These are phyloP conservation scores for Watsonalla cultraria DNA, from an alignment of 2,888 invertebrate genomes.

Conservation along the genomic window DNA sequence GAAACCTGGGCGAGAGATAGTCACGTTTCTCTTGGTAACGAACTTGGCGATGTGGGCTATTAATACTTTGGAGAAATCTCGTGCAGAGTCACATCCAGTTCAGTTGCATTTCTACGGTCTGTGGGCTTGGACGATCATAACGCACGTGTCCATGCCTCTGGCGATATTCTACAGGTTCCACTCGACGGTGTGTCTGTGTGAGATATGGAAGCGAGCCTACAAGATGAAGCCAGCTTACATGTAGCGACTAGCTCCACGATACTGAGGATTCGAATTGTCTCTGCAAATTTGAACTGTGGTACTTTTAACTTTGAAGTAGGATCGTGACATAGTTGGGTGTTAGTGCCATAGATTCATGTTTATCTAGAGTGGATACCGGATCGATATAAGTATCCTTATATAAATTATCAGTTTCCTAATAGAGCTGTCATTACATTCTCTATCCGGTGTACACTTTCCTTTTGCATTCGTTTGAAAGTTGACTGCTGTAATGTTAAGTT, in stretches of 20 bases:
- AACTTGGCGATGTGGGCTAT: conserved; percentile 97
- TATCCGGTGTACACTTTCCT: conserved; percentile 32
- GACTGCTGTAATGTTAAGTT: conserved; percentile 75
- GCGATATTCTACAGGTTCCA: conserved; percentile 97
- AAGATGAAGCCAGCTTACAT: conserved; percentile 93
- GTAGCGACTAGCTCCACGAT: conserved; percentile 78
- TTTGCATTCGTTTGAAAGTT: conserved; percentile 62
- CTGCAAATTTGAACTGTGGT: conserved; percentile 40
- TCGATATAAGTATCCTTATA: conserved; percentile 13
- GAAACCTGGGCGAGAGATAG: conserved; percentile 95
- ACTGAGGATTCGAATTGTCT: conserved; percentile 38
- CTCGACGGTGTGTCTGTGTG: conserved; percentile 96
- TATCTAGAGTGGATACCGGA: conserved; percentile 31
- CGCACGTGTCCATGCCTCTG: conserved; percentile 94
- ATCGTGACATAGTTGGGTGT: conserved; percentile 44
- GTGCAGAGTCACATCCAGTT: conserved; percentile 94
- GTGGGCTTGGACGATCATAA: conserved; percentile 98
- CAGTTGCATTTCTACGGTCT: conserved; percentile 94
- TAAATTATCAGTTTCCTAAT: conserved; percentile 12
- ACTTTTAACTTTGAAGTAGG: conserved; percentile 37
- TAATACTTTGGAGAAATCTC: conserved; percentile 93
- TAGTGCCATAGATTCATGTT: conserved; percentile 64
- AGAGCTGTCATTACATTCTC: too few relatives aligned
- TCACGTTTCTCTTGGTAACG: conserved; percentile 93
- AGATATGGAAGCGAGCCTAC: conserved; percentile 97